Percentiles rank a stretch among this genome's conserved stretches.
Conservation (phyloP, 2,797 vertebrate species). For the Phalloptychus januarius region DNA sequence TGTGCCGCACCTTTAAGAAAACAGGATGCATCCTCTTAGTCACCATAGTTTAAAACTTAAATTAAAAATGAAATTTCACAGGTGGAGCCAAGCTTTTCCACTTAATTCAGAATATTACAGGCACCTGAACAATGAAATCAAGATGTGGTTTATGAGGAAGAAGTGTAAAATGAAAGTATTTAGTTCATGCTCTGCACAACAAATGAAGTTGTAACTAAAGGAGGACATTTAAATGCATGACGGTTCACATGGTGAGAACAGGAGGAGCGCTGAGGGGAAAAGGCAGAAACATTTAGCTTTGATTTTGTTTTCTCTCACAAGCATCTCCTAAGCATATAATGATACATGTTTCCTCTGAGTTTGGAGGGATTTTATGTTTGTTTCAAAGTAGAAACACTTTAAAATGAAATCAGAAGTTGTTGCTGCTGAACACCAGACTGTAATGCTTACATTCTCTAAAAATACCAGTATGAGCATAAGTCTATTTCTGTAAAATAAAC, state of each 20-base stretch:
- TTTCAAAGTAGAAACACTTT: neutral
- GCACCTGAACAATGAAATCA: neutral
- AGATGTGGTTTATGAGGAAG: neutral
- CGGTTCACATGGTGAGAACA: neutral
- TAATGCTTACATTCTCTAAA: neutral
- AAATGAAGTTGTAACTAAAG: neutral
- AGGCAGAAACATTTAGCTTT: neutral
- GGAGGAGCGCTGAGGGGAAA: neutral
- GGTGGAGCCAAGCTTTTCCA: neutral
- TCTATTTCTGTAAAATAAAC: neutral
- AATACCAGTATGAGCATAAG: neutral
- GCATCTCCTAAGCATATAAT: neutral
- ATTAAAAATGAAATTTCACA: neutral
- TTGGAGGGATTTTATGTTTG: neutral
- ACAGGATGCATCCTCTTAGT: too few relatives aligned
- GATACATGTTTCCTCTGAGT: neutral
- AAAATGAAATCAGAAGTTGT: neutral
- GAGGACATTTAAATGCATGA: constrained; percentile 17
- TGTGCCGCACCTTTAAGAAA: neutral
- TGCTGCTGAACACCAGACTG: neutral
- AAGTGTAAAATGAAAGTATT: neutral
- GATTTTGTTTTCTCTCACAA: neutral
- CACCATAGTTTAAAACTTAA: too few relatives aligned
- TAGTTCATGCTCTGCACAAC: neutral
- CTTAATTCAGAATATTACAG: neutral